Percentiles rank a stretch among this genome's conserved stretches.
phyloP scores from a whole-genome alignment of 2,888 invertebrate genomes.

The Ctena decussata region DNA sequence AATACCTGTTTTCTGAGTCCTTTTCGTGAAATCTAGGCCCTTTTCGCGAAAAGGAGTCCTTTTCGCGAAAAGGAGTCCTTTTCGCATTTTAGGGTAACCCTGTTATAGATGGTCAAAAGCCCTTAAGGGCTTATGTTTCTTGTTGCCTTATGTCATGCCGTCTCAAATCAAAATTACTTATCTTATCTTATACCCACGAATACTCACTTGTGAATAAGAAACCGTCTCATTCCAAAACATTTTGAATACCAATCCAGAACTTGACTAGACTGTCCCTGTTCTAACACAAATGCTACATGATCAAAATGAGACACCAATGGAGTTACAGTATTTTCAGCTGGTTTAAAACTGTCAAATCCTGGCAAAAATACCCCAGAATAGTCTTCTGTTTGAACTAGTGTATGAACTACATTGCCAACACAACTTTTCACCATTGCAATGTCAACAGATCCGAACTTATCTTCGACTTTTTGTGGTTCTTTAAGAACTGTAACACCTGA shows the following conservation, averaged over 20 bases:
- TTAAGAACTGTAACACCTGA: constrained; percentile 81
- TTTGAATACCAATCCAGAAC: constrained; percentile 87
- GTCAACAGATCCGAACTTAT: constrained; percentile 82
- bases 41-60: no score
- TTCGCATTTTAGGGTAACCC: no score
- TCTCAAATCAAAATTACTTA: no score
- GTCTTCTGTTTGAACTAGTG: constrained; percentile 86
- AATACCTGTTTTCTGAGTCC: no score
- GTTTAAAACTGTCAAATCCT: constrained; percentile 77
- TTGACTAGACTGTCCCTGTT: constrained; percentile 81
- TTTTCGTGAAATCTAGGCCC: no score
- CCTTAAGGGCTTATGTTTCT: no score
- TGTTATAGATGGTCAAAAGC: no score
- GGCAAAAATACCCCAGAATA: constrained; percentile 87
- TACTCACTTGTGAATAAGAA: constrained; percentile 85
- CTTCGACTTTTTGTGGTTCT: constrained; percentile 73
- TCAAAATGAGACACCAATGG: constrained; percentile 85
- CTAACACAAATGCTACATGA: constrained; percentile 87
- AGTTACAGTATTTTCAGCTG: background rate
- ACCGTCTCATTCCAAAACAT: constrained; percentile 87
- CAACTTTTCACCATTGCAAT: constrained; percentile 86
- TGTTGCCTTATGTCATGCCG: no score
- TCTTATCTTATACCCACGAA: no score
- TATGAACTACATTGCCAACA: constrained; percentile 87
- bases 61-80: no score